Evolutionary conservation across 2,888 invertebrate genomes (phyloP).

Genomic region (Chymomyza procnemis): DNA sequence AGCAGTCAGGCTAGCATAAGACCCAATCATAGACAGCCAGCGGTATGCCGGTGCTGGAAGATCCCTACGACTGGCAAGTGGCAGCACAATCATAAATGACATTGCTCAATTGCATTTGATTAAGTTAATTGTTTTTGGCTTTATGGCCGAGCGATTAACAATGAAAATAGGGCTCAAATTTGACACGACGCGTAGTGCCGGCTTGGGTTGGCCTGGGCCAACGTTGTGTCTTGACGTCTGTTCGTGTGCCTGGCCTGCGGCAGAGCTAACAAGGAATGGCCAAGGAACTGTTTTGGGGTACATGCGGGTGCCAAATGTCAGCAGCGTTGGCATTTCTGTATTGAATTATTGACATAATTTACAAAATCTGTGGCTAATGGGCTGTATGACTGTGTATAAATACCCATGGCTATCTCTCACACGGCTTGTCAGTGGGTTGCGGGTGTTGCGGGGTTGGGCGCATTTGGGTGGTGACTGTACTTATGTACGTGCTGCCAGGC

Average conservation of each 20-base stretch:
- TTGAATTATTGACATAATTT: constrained; percentile 72
- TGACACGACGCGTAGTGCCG: constrained; percentile 48
- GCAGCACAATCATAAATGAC: constrained; percentile 66
- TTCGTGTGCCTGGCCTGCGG: not conserved
- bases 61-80: constrained; percentile 41
- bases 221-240: constrained; percentile 11
- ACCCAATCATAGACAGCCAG: constrained; percentile 8
- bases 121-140: constrained; percentile 67
- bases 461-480: not conserved
- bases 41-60: not conserved
- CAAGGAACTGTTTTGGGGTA: not conserved
- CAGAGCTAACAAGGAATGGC: constrained; percentile 37
- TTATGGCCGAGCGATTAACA: constrained; percentile 65
- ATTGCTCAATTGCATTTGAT: constrained; percentile 72
- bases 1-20: constrained; percentile 21
- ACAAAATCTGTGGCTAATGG: constrained; percentile 71
- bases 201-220: too few relatives aligned
- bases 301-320: constrained; percentile 48
- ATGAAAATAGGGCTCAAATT: constrained; percentile 54
- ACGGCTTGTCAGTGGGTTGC: not conserved
- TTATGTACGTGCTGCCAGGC: not conserved
- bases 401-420: constrained; percentile 28
- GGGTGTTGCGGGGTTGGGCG: too few relatives aligned
- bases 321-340: constrained; percentile 61
- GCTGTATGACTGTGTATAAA: constrained; percentile 53